Base-by-base conservation (phyloP, 2,797 vertebrate species). In the Myotis vivesi region DNA sequence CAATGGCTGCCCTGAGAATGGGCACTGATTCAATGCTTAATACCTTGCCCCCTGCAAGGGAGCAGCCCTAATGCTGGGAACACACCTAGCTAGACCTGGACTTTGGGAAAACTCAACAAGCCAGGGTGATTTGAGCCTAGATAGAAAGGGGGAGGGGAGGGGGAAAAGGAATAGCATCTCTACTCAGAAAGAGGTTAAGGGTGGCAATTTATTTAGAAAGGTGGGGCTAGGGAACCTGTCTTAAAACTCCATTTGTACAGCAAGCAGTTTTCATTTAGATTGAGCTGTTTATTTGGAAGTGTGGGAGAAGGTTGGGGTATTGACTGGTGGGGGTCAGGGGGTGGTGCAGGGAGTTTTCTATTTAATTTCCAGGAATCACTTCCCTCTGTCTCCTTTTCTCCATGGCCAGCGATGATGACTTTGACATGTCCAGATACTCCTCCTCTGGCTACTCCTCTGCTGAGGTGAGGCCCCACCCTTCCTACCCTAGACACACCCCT, bases 371-470 rank as follows among this genome's bases (percentile, higher is more conserved):
- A 72, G 95, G 0, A 97, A 2, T 97, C 92, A 97, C 69, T 91
- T 92, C 89, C 95, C 71, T 94, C 96, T 96, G 53, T 79, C 69
- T 95, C 38, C n/a, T 94, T 83, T 93, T 79, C 97, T 84, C 89
- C 83, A 30, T 10, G 97, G 98, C 91, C 97, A 99, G 99, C 91
- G 99, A 99, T 79, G 99, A 99, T 96, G 99, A 99, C 98, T 99
- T 99, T 51, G 99, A 99, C 97, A 99, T 99, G 99, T 99, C 99
- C 97, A 99, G 99, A 98, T 99, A 99, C 80, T 99, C 99, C 19
- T 99, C 99, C 20, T 99, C 99, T 93, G 99, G 99, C 98, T 99
- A 99, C 98, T 99, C 99, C 97, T 99, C 99, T 97, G 99, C 99
- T 97, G 99, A 99, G 99, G 99, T 99, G 99, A 99, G 99, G 99